phyloP scores from a whole-genome alignment of 2,888 invertebrate species.

The Nomada hirtipes region DNA sequence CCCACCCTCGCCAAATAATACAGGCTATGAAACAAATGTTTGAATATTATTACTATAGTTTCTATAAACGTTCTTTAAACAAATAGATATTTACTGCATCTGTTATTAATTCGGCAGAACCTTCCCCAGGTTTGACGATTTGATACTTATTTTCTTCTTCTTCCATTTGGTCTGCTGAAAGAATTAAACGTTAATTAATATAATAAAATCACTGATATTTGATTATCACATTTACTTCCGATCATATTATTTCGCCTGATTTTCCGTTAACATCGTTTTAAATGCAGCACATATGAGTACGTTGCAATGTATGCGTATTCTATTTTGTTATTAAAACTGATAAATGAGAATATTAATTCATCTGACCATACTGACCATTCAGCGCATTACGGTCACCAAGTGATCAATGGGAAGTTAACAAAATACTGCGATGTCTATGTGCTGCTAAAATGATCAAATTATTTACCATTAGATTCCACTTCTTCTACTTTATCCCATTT shows the following conservation, averaged over 20 bases:
- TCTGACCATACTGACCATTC: no score
- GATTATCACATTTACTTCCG: no score
- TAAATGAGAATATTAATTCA: no score
- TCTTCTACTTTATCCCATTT: conserved; percentile 72
- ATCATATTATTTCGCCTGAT: no score
- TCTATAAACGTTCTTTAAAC: background rate
- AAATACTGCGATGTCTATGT: no score
- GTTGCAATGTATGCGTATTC: no score
- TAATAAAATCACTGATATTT: background rate
- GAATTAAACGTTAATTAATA: background rate
- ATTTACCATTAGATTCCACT: conserved; percentile 72
- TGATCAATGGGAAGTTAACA: no score
- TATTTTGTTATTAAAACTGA: no score
- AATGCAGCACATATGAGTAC: no score
- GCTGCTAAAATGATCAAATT: background rate
- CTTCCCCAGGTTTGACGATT: conserved; percentile 77
- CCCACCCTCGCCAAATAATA: conserved; percentile 78
- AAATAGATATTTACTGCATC: conserved; percentile 33
- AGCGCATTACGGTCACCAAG: no score
- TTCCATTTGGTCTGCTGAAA: background rate
- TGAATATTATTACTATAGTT: background rate
- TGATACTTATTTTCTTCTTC: conserved; percentile 63
- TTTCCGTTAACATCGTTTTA: no score
- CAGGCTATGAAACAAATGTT: conserved; percentile 74
- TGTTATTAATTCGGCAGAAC: conserved; percentile 83